Percentiles rank a stretch among this genome's conserved stretches.
Conservation (phyloP, 1,140 invertebrate genomes). For the Propsilocerus akamusi region DNA sequence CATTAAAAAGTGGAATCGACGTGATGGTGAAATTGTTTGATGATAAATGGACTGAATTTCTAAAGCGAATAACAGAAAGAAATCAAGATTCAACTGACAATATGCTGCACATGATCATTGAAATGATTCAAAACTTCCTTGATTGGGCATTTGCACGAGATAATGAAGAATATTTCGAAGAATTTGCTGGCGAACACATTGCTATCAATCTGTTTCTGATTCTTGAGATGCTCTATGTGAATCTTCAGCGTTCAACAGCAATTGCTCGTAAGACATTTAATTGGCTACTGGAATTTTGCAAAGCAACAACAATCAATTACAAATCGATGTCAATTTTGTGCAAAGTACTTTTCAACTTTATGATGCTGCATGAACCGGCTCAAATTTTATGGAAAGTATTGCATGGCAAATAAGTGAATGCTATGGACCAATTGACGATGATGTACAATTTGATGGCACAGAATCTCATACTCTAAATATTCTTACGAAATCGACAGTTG, state of each 20-base stretch:
- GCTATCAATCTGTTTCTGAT: background rate
- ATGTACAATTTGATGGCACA: too few relatives aligned
- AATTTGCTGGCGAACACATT: background rate
- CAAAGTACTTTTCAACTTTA: background rate
- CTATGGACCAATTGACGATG: background rate
- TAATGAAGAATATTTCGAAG: background rate
- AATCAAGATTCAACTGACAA: background rate
- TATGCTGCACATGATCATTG: background rate
- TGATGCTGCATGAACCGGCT: background rate
- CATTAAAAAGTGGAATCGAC: background rate
- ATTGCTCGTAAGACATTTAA: background rate
- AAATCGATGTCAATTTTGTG: background rate
- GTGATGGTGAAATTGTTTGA: background rate
- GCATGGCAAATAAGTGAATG: background rate
- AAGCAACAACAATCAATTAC: background rate
- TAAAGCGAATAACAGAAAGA: background rate
- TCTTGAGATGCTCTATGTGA: background rate
- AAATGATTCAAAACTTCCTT: background rate
- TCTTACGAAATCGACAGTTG: background rate
- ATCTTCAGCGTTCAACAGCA: background rate
- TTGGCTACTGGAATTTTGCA: background rate
- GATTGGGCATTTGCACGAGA: background rate
- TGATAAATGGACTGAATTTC: background rate
- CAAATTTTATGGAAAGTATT: background rate
- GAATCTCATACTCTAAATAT: background rate